Evolutionary conservation across 2,113 vertebrate species (phyloP).

Genomic region (Diphyllodes magnificus): DNA sequence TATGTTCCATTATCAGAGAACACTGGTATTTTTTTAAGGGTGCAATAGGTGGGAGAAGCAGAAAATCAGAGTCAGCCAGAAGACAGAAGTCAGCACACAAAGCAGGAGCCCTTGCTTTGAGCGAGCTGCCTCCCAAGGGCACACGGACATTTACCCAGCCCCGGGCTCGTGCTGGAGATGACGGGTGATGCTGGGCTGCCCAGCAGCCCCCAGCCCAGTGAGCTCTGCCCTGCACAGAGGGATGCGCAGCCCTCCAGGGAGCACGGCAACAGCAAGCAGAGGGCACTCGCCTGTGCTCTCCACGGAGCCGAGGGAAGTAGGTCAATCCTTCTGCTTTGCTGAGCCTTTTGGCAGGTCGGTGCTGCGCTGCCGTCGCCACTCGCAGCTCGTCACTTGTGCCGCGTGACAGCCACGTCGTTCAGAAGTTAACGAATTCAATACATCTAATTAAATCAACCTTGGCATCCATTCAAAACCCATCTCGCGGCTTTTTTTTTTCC

Average conservation of each 20-base stretch:
- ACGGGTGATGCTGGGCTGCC: neutral
- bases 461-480: constrained; percentile 52
- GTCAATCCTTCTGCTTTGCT: constrained; percentile 69
- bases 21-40: neutral
- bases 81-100: neutral
- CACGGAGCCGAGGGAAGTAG: constrained; percentile 40
- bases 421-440: constrained; percentile 58
- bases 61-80: neutral
- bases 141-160: neutral
- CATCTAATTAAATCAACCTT: constrained; percentile 61
- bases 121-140: neutral
- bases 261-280: neutral
- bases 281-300: neutral
- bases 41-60: neutral
- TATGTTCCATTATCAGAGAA: neutral
- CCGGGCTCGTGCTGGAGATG: accelerated
- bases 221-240: neutral
- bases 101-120: neutral
- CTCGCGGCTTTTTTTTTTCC: neutral
- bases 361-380: neutral
- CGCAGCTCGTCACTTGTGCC: neutral
- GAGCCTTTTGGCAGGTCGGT: constrained; percentile 39
- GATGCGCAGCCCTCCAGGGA: neutral
- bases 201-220: neutral
- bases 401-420: neutral